Evolutionary conservation across 1,140 invertebrate genomes (phyloP).

Genomic region (Lamellibrachia luymesi): DNA sequence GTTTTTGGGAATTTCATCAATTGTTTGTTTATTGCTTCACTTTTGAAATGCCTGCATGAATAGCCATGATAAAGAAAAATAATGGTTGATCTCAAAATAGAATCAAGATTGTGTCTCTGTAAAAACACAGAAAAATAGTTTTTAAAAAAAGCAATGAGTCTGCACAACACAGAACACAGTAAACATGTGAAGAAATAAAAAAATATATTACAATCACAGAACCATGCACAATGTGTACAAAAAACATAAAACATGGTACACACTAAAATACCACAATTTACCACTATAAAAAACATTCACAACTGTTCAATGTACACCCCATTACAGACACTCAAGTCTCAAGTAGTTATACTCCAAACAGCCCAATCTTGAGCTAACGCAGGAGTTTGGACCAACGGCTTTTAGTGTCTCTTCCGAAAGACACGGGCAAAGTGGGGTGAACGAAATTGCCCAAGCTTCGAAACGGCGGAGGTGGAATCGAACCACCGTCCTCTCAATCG

Average conservation of each 20-base stretch:
- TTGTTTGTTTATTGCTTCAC: background rate
- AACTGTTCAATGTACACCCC: too few relatives aligned
- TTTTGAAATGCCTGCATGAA: background rate
- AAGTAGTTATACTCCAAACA: too few relatives aligned
- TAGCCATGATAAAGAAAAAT: background rate
- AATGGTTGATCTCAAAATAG: background rate
- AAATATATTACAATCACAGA: background rate
- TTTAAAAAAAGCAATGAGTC: background rate
- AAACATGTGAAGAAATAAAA: background rate
- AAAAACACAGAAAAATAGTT: background rate
- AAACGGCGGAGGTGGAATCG: too few relatives aligned
- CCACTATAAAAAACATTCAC: too few relatives aligned
- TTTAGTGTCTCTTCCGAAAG: too few relatives aligned
- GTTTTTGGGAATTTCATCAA: too few relatives aligned
- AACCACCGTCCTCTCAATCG: too few relatives aligned
- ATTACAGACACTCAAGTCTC: too few relatives aligned
- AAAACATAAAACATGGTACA: background rate
- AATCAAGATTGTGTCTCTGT: background rate
- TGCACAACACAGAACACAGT: background rate
- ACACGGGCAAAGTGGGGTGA: too few relatives aligned
- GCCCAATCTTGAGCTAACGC: too few relatives aligned
- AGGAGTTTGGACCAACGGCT: too few relatives aligned
- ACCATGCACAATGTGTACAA: background rate
- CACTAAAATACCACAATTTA: background rate
- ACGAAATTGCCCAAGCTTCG: too few relatives aligned